Evolutionary conservation across 2,113 vertebrate genomes (phyloP).

Genomic region (Reinhardtius hippoglossoides): DNA sequence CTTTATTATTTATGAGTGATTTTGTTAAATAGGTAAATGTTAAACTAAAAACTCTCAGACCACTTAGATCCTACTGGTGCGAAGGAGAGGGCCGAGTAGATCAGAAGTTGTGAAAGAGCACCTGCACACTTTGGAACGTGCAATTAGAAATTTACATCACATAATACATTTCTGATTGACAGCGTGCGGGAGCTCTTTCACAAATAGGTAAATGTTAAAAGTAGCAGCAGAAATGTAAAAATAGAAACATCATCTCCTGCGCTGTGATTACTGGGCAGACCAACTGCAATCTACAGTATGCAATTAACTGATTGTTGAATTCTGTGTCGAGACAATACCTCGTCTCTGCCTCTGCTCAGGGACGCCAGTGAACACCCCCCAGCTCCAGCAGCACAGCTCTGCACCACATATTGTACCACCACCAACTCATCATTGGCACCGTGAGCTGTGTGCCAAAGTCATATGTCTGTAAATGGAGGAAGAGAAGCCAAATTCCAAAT

Average conservation of each 20-base stretch:
- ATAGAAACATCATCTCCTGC: slow-evolving; percentile 12
- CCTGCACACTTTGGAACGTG: too few relatives aligned
- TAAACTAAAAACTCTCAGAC: too few relatives aligned
- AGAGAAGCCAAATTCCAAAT: slow-evolving; percentile 67
- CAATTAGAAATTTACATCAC: too few relatives aligned
- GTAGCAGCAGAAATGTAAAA: slow-evolving; percentile 1
- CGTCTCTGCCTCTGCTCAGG: slow-evolving; percentile 15
- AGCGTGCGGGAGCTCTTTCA: background rate
- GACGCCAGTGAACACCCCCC: background rate
- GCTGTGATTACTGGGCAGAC: slow-evolving; percentile 17
- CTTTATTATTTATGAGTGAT: too few relatives aligned
- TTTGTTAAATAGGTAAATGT: too few relatives aligned
- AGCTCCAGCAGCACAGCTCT: slow-evolving; percentile 29
- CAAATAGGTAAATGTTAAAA: background rate
- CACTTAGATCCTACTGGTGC: too few relatives aligned
- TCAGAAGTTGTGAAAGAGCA: too few relatives aligned
- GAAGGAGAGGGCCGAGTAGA: too few relatives aligned
- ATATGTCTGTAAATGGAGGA: slow-evolving; percentile 58
- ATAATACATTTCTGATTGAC: too few relatives aligned
- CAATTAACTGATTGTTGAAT: slow-evolving; percentile 27
- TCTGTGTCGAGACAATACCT: slow-evolving; percentile 43
- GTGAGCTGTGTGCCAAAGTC: slow-evolving; percentile 49
- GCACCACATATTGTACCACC: slow-evolving; percentile 48
- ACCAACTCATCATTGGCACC: slow-evolving; percentile 54
- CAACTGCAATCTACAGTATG: slow-evolving; percentile 4